phyloP scores from a whole-genome alignment of 37 sponge, comb jelly and placozoan species.

The Eunapius fragilis region DNA sequence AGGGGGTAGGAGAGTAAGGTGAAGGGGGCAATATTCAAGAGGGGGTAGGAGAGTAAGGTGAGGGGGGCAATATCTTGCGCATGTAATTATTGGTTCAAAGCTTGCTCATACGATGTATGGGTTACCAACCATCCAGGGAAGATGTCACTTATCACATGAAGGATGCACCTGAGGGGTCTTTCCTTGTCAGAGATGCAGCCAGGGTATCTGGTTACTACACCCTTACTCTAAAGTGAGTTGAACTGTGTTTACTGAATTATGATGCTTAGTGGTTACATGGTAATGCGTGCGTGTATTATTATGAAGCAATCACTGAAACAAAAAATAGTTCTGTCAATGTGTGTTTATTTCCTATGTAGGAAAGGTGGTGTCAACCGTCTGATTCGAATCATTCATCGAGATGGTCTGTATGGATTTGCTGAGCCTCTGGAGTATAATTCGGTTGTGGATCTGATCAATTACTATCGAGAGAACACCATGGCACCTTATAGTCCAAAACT shows the following conservation, averaged over 20 bases:
- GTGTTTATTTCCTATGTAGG: conserved; percentile 20
- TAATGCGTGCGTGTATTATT: neutral
- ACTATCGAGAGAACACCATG: conserved; percentile 68
- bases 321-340: no score
- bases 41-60: no score
- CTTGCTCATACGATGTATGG: no score
- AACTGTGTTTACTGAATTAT: neutral
- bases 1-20: no score
- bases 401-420: conserved; percentile 83
- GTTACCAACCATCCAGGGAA: conserved; percentile 53
- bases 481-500: conserved; percentile 80
- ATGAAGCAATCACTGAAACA: no score
- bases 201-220: conserved; percentile 87
- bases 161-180: conserved; percentile 87
- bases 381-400: conserved; percentile 76
- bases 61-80: no score
- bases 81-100: no score
- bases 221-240: conserved; percentile 80
- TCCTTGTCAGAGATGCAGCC: conserved; percentile 91
- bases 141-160: conserved; percentile 89
- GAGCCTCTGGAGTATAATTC: conserved; percentile 84
- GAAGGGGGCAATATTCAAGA: no score
- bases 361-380: conserved; percentile 84
- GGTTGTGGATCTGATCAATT: conserved; percentile 70
- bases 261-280: neutral